A percentile compares a stretch with the other conserved stretches of the same genome.
These are phyloP conservation scores for Campaea margaritaria DNA, from an alignment of 2,888 invertebrate genomes.

Conservation along the genomic window DNA sequence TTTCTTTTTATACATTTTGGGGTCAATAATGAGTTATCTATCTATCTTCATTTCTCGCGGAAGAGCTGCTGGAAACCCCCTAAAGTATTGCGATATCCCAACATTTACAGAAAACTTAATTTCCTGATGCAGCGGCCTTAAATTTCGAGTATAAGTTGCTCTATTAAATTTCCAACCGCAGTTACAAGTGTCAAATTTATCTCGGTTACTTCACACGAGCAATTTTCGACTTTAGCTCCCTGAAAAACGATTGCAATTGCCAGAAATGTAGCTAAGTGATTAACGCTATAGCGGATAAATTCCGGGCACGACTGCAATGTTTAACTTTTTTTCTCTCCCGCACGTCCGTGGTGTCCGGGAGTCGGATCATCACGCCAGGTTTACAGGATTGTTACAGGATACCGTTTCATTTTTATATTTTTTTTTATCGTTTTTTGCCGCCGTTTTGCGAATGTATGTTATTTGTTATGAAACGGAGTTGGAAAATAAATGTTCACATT, in stretches of 20 bases:
- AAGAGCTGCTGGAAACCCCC: no score
- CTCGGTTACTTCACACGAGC: not conserved
- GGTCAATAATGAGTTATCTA: no score
- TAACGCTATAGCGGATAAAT: slow-evolving; percentile 17
- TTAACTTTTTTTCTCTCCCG: slow-evolving; percentile 16
- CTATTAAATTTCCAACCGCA: not conserved
- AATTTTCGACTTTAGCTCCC: slow-evolving; percentile 1
- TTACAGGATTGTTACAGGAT: slow-evolving; percentile 20
- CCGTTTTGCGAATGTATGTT: slow-evolving; percentile 10
- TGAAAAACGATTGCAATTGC: slow-evolving; percentile 1
- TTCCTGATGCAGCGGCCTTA: no score
- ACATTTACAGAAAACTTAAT: no score
- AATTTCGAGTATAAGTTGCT: no score
- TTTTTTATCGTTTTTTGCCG: slow-evolving; percentile 1
- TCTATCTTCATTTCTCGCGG: no score
- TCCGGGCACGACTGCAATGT: slow-evolving; percentile 17
- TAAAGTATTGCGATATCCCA: no score
- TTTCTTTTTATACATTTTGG: no score
- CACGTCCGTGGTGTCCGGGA: slow-evolving; percentile 24
- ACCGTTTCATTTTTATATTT: slow-evolving; percentile 20
- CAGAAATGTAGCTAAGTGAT: slow-evolving; percentile 15
- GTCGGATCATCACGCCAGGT: slow-evolving; percentile 31
- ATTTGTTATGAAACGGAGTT: slow-evolving; percentile 1
- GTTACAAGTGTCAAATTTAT: slow-evolving; percentile 2
- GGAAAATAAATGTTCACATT: slow-evolving; percentile 15